Evolutionary conservation across 2,888 invertebrate genomes (phyloP), one percentile per base, ranked within the genome.

Genomic region (Dendrolimus pini): DNA sequence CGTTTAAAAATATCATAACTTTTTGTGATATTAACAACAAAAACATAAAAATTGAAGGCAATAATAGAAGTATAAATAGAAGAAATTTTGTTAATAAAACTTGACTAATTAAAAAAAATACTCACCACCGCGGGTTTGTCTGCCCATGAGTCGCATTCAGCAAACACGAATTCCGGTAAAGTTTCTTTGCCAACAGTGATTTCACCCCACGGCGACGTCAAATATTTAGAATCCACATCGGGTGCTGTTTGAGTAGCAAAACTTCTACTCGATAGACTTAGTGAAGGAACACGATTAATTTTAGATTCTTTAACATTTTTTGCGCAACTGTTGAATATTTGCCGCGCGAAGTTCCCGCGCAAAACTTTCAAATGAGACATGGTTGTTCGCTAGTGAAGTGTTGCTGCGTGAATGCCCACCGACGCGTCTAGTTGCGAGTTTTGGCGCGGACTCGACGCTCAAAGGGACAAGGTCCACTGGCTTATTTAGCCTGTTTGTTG

Each of bases 41-140:
- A 30, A 30, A 30, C 30, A 30, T 30, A 30, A 30, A 30, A 30
- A 30, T 30, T 30, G 30, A 18, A 18, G 18, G 18, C 2, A n/a
- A n/a, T n/a, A n/a, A n/a, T n/a, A n/a, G n/a, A n/a, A n/a, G n/a
- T n/a, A n/a, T n/a, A n/a, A n/a, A n/a, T n/a, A 18, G 18, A 18
- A 18, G 18, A 18, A 18, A 18, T 18, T 18, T 18, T 18, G 18
- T 18, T 18, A 18, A 18, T 18, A 18, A 18, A 18, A 18, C 30
- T 30, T 30, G 30, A 30, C 30, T 47, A 12, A 0, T 47, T n/a
- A 18, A 54, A 54, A 53, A 53, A 56, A 60, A 59, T 63, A 92
- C 93, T 93, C 85, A 95, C 95, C 84, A 94, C 86, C 60, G 93
- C 93, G 41, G 94, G 92, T 63, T 91, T 83, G 65, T 93, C 92